Percentiles rank a stretch among this genome's conserved stretches.
phyloP scores from a whole-genome alignment of 2,113 vertebrate species.

The Hyperoodon ampullatus region DNA sequence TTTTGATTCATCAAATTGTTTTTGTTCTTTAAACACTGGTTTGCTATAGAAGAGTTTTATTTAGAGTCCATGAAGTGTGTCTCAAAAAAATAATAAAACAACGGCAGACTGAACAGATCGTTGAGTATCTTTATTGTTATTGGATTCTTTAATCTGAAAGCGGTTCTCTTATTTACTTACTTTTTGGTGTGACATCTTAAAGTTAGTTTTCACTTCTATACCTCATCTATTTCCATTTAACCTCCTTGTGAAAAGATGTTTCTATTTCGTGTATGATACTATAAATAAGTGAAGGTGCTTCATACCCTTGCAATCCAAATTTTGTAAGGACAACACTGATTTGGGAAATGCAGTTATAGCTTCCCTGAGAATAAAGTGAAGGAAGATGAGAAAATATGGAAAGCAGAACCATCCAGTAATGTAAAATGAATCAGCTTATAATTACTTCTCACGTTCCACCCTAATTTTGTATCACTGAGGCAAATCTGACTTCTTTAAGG shows the following conservation, averaged over 20 bases:
- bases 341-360: background rate
- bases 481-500: background rate
- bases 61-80: fast-evolving
- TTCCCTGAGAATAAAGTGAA: background rate
- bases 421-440: background rate
- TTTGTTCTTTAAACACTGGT: slow-evolving; percentile 16
- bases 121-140: background rate
- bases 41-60: slow-evolving; percentile 19
- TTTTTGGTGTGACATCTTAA: background rate
- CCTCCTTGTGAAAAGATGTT: background rate
- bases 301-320: background rate
- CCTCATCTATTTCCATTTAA: background rate
- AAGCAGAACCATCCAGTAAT: background rate
- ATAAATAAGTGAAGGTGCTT: background rate
- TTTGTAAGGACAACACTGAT: background rate
- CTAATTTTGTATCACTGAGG: background rate
- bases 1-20: slow-evolving; percentile 25
- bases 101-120: background rate
- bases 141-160: slow-evolving; percentile 24
- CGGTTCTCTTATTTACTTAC: background rate
- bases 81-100: background rate
- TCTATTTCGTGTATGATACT: background rate
- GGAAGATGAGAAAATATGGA: background rate
- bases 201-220: background rate
- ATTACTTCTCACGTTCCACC: background rate